Base-by-base conservation (phyloP, 2,888 invertebrate genomes). In the Amphipyra tragopoginis region DNA sequence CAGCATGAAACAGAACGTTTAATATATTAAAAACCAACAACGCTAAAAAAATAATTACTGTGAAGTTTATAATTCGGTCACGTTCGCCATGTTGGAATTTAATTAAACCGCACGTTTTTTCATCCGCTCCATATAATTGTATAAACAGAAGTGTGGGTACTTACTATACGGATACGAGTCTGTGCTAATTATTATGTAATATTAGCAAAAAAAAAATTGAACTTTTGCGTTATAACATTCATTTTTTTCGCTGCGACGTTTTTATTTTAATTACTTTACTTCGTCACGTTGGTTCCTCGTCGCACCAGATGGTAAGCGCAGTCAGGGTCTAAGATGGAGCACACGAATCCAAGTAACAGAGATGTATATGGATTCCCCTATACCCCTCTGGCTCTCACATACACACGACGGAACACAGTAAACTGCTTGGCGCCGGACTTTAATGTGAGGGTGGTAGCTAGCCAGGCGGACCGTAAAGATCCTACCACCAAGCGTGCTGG, bases 1-100 rank as follows among this genome's bases (percentile, higher is more conserved):
- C 42, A 42, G 33, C 39, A n/a, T 59, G 34, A 55, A 56, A 64
- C 52, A 65, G 47, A 65, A 65, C 58, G 54, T 63, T 64, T 65
- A 70, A 73, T 77, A 81, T 80, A 83, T 82, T 79, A 79, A 81
- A 83, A 78, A 81, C 63, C 79, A 82, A 81, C 82, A 83, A 73
- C 62, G 65, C 72, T 62, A 76, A 76, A 75, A 83, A 80, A 82
- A 76, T 75, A 80, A 76, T 82, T 78, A 79, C 67, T 60, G 47
- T 29, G 65, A 73, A 57, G 70, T 80, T 81, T 72, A 77, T 78
- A 83, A 73, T 74, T 70, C 69, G 63, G 79, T 79, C 83, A 83
- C 84, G 83, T 75, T 53, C 71, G 55, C 74, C 71, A 63, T 60
- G 52, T 50, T 48, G 72, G 72, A 74, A 62, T 76, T 78, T 78